phyloP scores from a whole-genome alignment of 2,888 invertebrate genomes.

The Frankliniella intonsa region DNA sequence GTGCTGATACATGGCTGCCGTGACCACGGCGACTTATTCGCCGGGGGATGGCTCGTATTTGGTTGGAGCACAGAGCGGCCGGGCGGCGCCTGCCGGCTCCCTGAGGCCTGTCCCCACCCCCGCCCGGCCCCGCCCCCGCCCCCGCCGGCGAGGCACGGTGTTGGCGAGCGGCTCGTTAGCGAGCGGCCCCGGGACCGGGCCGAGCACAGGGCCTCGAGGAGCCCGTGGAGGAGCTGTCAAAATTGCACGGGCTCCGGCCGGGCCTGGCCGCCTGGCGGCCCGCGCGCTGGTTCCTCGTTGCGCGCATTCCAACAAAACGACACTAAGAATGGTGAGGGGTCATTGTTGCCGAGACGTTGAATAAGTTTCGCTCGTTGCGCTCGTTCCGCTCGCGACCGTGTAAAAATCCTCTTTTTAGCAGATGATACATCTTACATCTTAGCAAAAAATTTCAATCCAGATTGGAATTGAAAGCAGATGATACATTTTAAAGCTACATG shows the following conservation, averaged over 20 bases:
- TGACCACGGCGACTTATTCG: not conserved
- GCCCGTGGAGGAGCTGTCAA: not conserved
- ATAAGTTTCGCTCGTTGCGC: not conserved
- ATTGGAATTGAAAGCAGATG: no score
- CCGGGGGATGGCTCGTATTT: no score
- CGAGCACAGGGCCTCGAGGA: not conserved
- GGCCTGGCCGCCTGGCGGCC: not conserved
- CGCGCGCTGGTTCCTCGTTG: no score
- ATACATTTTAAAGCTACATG: no score
- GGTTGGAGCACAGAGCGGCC: not conserved
- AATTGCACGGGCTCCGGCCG: not conserved
- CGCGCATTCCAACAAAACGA: no score
- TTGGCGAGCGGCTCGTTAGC: not conserved
- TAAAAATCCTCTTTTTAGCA: not conserved
- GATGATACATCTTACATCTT: no score
- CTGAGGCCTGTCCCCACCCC: not conserved
- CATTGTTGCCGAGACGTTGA: not conserved
- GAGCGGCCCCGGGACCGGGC: not conserved
- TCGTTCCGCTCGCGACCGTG: not conserved
- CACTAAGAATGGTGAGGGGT: not conserved
- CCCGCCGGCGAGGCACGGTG: not conserved
- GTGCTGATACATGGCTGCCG: not conserved
- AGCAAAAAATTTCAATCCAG: no score
- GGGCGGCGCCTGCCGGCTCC: not conserved
- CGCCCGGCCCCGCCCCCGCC: no score